Conservation (phyloP, 2,888 invertebrate species). For the Phoronis australis region DNA sequence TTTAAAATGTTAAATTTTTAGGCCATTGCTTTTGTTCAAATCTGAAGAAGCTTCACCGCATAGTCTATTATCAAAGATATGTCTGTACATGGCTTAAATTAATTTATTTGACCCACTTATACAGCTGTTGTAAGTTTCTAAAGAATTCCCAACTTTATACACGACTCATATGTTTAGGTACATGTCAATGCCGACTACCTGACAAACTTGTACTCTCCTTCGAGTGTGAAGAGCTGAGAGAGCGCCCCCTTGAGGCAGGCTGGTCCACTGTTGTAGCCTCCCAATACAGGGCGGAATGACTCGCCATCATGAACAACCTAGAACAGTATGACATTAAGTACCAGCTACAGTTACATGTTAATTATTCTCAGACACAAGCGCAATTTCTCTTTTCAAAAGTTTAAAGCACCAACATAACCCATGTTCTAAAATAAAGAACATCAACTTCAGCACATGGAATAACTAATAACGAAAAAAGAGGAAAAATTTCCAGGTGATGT, state of each 20-base stretch:
- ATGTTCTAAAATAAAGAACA: background rate
- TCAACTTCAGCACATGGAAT: background rate
- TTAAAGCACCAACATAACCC: slow-evolving; percentile 1
- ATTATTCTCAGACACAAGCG: too few species aligned
- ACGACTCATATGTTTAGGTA: background rate
- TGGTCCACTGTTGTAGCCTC: slow-evolving; percentile 35
- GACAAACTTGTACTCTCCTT: slow-evolving; percentile 51
- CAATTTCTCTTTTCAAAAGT: too few species aligned
- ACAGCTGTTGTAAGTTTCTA: too few species aligned
- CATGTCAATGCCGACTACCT: slow-evolving; percentile 36
- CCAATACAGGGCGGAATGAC: slow-evolving; percentile 43
- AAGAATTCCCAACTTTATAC: too few species aligned
- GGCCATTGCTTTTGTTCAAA: too few species aligned
- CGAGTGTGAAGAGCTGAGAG: slow-evolving; percentile 47
- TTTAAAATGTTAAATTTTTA: too few species aligned
- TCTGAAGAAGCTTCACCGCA: background rate
- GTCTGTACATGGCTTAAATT: too few species aligned
- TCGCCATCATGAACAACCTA: slow-evolving; percentile 51
- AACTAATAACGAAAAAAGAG: slow-evolving; percentile 11
- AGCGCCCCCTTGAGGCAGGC: slow-evolving; percentile 28
- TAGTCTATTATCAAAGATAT: background rate
- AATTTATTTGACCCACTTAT: too few species aligned
- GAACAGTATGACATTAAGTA: too few species aligned
- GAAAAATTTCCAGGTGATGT: too few species aligned
- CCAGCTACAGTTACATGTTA: too few species aligned